These are phyloP conservation scores for Porites evermanni DNA, from an alignment of 92 coral and sea anemone species.

Conservation along the genomic window DNA sequence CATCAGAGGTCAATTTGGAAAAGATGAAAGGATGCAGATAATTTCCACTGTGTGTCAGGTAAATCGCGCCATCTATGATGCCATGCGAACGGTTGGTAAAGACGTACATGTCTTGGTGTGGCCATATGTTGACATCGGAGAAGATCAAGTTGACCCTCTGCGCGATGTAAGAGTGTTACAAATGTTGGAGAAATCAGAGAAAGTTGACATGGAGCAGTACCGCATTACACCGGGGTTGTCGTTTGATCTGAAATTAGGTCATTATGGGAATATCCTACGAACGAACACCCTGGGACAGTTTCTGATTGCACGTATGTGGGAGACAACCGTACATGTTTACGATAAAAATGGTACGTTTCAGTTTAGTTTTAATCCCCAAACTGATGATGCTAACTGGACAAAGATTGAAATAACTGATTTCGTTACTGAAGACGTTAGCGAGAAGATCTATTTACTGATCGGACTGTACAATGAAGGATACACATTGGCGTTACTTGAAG, in stretches of 20 bases:
- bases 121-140: too few relatives aligned
- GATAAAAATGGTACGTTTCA: conserved; percentile 27
- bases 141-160: too few relatives aligned
- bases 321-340: conserved; percentile 13
- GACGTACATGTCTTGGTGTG: too few relatives aligned
- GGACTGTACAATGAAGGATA: neutral
- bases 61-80: too few relatives aligned
- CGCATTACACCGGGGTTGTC: conserved; percentile 14
- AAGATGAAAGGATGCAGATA: too few relatives aligned
- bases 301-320: conserved; percentile 26
- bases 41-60: too few relatives aligned
- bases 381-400: neutral
- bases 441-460: conserved; percentile 50
- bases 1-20: too few relatives aligned
- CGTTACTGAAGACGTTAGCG: conserved; percentile 38
- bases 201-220: conserved; percentile 15
- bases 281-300: conserved; percentile 44
- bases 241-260: conserved; percentile 31
- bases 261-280: conserved; percentile 19
- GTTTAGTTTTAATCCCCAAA: neutral
- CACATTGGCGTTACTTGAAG: neutral
- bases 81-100: too few relatives aligned
- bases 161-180: too few relatives aligned
- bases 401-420: too few relatives aligned
- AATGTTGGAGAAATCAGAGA: neutral